A percentile compares a stretch with the other conserved stretches of the same genome.
phyloP scores from a whole-genome alignment of 2,888 invertebrate species.

The Philopedon plagiatum region DNA sequence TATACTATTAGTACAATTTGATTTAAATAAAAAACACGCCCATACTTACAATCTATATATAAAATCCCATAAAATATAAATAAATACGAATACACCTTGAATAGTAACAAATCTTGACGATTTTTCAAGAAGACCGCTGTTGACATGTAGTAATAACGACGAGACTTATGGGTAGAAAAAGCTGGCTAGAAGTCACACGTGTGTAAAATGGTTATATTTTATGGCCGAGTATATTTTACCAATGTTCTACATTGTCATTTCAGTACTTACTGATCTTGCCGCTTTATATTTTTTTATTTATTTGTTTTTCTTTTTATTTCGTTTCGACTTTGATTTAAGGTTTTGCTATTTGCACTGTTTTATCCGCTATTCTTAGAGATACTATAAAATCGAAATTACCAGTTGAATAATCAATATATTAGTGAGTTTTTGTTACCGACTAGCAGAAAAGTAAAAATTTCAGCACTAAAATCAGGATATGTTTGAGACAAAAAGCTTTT shows the following conservation, averaged over 20 bases:
- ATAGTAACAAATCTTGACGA: constrained; percentile 34
- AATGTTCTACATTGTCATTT: constrained; percentile 45
- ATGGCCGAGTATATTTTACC: constrained; percentile 40
- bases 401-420: no score
- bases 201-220: constrained; percentile 44
- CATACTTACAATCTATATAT: neutral
- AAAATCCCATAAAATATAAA: constrained; percentile 12
- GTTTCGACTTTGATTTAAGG: neutral
- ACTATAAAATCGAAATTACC: no score
- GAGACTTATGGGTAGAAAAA: constrained; percentile 44
- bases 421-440: no score
- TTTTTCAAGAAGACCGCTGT: constrained; percentile 43
- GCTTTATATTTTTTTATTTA: neutral
- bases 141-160: constrained; percentile 43
- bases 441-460: no score
- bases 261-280: constrained; percentile 29
- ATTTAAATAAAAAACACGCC: neutral
- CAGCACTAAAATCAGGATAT: no score
- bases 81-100: constrained; percentile 20
- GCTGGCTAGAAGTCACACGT: constrained; percentile 44
- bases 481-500: no score
- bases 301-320: neutral
- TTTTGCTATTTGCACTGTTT: neutral
- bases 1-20: neutral
- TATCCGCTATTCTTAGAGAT: no score